phyloP scores from a whole-genome alignment of 2,888 invertebrate species.

The Sinopyrophorus schimmeli region DNA sequence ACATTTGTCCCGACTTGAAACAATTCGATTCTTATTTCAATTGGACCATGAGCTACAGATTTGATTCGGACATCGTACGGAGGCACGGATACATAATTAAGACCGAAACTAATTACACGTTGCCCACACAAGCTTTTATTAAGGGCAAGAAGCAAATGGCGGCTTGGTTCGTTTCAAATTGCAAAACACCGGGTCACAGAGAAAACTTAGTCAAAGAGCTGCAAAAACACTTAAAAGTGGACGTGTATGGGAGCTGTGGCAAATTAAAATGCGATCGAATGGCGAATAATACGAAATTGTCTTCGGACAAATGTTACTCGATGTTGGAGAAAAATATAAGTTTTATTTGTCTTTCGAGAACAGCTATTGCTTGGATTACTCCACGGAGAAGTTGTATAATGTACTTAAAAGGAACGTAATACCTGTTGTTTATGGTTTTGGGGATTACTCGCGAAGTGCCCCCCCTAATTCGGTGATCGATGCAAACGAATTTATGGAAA shows the following conservation, averaged over 20 bases:
- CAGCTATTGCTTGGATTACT: conserved; percentile 34
- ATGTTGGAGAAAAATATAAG: conserved; percentile 51
- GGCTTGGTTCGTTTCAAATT: conserved; percentile 63
- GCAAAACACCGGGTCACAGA: conserved; percentile 55
- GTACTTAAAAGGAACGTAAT: conserved; percentile 25
- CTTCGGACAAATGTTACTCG: conserved; percentile 52
- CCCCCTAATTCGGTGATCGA: conserved; percentile 35
- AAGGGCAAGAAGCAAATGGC: conserved; percentile 56
- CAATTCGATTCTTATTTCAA: conserved; percentile 58
- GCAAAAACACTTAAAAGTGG: conserved; percentile 61
- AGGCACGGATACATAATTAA: conserved; percentile 46
- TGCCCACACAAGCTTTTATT: conserved; percentile 31
- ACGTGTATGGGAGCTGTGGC: conserved; percentile 68
- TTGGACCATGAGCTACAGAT: conserved; percentile 61
- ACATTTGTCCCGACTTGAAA: conserved; percentile 32
- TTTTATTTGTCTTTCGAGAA: conserved; percentile 38
- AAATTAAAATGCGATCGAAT: conserved; percentile 44
- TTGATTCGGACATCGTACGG: conserved; percentile 52
- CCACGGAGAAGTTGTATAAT: conserved; percentile 35
- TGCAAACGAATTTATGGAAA: conserved; percentile 21
- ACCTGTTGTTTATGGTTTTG: conserved; percentile 34
- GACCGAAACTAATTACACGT: conserved; percentile 28
- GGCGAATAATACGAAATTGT: conserved; percentile 53
- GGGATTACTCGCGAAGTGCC: conserved; percentile 24
- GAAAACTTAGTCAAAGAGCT: conserved; percentile 57